These are phyloP conservation scores for Amblyopsis rosae DNA, from an alignment of 2,113 vertebrate species.

Conservation along the genomic window DNA sequence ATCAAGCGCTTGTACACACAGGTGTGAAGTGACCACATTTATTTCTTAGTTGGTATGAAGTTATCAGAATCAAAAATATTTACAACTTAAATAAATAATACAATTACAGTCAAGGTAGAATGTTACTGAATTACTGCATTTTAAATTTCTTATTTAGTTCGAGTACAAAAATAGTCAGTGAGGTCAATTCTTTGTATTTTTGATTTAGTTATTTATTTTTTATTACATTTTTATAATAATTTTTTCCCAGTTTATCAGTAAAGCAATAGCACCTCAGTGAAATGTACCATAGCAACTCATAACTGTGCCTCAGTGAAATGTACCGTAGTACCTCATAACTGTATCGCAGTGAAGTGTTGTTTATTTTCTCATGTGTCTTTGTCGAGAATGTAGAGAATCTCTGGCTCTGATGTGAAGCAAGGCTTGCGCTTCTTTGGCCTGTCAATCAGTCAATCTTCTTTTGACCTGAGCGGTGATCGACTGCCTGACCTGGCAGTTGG, in stretches of 20 bases:
- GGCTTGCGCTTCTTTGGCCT: conserved; percentile 69
- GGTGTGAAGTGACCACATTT: conserved; percentile 43
- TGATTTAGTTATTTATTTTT: background rate
- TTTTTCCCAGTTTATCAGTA: too few species aligned
- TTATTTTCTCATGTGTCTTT: background rate
- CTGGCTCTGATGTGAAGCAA: conserved; percentile 48
- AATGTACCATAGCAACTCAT: too few species aligned
- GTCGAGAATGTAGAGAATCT: conserved; percentile 67
- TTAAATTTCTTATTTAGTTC: too few species aligned
- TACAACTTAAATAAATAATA: too few species aligned
- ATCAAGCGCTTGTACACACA: conserved; percentile 56
- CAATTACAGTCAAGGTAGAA: too few species aligned
- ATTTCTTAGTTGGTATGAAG: too few species aligned
- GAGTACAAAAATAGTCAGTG: too few species aligned
- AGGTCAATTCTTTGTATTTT: too few species aligned
- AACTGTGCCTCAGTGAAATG: background rate
- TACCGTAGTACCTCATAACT: background rate
- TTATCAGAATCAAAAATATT: too few species aligned
- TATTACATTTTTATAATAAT: too few species aligned
- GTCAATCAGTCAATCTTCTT: conserved; percentile 67
- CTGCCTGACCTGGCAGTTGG: conserved; percentile 73
- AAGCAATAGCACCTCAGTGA: background rate
- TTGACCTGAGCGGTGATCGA: conserved; percentile 61
- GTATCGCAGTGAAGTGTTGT: background rate
- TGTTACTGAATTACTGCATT: too few species aligned